Evolutionary conservation across 2,113 vertebrate species (phyloP).

Genomic region (Dasyornis broadbenti): DNA sequence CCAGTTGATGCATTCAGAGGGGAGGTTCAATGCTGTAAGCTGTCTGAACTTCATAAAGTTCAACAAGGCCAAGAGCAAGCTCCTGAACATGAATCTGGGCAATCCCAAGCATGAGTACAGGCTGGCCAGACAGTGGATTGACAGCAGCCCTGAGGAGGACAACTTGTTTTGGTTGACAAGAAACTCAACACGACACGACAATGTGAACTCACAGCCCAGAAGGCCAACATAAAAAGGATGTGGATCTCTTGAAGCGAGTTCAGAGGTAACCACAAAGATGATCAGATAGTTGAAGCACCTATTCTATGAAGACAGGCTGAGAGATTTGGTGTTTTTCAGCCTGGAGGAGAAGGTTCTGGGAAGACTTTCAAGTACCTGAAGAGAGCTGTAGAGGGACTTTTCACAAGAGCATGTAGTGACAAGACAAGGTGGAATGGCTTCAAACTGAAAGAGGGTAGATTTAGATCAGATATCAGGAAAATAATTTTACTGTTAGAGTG

Average conservation of each 20-base stretch:
- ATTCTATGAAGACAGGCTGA: background rate
- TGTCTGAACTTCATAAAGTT: background rate
- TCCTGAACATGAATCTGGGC: background rate
- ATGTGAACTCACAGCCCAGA: accelerated
- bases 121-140: background rate
- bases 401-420: background rate
- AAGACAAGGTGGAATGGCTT: background rate
- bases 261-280: background rate
- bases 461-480: background rate
- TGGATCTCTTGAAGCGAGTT: background rate
- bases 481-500: background rate
- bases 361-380: background rate
- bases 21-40: background rate
- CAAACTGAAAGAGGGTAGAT: too few relatives aligned
- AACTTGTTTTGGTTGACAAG: background rate
- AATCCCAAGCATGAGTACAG: background rate
- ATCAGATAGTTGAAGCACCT: background rate
- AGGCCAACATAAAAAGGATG: background rate
- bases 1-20: background rate
- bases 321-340: background rate
- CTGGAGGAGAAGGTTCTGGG: background rate
- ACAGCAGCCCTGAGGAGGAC: background rate
- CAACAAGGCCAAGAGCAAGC: background rate
- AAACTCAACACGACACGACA: background rate
- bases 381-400: background rate